phyloP scores from a whole-genome alignment of 1,140 invertebrate species.

The Drosophila auraria region DNA sequence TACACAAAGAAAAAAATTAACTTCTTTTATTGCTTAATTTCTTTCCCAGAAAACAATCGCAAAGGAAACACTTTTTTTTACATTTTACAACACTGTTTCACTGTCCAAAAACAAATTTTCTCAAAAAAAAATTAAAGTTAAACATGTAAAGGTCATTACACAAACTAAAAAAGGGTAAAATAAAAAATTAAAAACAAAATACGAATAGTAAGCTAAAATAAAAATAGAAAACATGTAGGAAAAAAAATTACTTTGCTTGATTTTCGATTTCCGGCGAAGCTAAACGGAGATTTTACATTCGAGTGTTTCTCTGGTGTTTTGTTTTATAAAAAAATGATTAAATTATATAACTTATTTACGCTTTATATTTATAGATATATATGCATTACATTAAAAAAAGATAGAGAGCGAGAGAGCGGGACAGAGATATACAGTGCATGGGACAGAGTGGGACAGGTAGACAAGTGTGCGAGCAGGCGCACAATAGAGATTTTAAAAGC shows the following conservation, averaged over 20 bases:
- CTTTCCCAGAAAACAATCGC: constrained; percentile 52
- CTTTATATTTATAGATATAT: constrained; percentile 52
- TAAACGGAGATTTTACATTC: constrained; percentile 66
- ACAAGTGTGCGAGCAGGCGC: constrained; percentile 20
- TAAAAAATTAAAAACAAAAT: constrained; percentile 64
- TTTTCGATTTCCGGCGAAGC: constrained; percentile 37
- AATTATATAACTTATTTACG: constrained; percentile 76
- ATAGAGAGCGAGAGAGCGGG: constrained; percentile 33
- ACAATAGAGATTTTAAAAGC: constrained; percentile 24
- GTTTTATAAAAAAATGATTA: constrained; percentile 56
- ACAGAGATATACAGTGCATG: constrained; percentile 48
- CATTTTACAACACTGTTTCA: constrained; percentile 54
- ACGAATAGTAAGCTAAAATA: constrained; percentile 38
- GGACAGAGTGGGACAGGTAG: constrained; percentile 40
- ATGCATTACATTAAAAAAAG: constrained; percentile 56
- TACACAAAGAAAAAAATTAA: constrained; percentile 56
- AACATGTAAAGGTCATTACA: constrained; percentile 48
- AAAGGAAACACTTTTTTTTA: constrained; percentile 46
- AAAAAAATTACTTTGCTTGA: constrained; percentile 10
- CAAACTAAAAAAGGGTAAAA: constrained; percentile 56
- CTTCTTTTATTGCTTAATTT: constrained; percentile 29
- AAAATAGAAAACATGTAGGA: constrained; percentile 55
- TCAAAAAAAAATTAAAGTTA: constrained; percentile 35
- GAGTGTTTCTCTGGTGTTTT: constrained; percentile 13
- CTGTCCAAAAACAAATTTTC: constrained; percentile 42